These are phyloP conservation scores for Hydrozoanthus gracilis DNA, from an alignment of 92 coral and sea anemone genomes.

Conservation along the genomic window DNA sequence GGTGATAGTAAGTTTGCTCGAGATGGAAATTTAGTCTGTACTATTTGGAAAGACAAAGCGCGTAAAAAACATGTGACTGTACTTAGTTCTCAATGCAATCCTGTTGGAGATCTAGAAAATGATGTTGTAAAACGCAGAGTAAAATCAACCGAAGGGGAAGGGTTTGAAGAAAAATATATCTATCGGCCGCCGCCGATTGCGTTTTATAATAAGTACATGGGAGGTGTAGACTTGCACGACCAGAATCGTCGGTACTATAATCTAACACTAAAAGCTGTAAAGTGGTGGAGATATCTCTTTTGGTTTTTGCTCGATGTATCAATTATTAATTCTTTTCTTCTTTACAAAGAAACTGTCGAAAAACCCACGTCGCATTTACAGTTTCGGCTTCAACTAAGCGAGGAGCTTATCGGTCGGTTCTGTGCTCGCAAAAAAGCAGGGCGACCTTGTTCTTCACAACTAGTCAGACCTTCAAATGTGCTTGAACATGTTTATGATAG, in stretches of 20 bases:
- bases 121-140: slow-evolving; percentile 42
- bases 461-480: not conserved
- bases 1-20: slow-evolving; percentile 45
- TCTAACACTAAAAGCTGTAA: slow-evolving; percentile 25
- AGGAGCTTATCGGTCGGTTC: slow-evolving; percentile 35
- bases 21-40: slow-evolving; percentile 36
- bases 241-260: slow-evolving; percentile 16
- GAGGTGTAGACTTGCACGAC: slow-evolving; percentile 47
- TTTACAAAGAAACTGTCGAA: slow-evolving; percentile 16
- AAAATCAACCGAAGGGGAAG: slow-evolving; percentile 31
- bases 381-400: slow-evolving; percentile 33
- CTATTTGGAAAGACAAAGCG: slow-evolving; percentile 32
- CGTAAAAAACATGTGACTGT: slow-evolving; percentile 15
- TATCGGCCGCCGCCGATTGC: slow-evolving; percentile 44
- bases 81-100: slow-evolving; percentile 20
- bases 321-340: slow-evolving; percentile 21
- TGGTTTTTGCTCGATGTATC: slow-evolving; percentile 17
- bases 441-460: slow-evolving; percentile 34
- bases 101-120: slow-evolving; percentile 23
- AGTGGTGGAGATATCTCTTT: slow-evolving; percentile 34
- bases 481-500: slow-evolving; percentile 18
- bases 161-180: slow-evolving; percentile 37
- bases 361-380: slow-evolving; percentile 4
- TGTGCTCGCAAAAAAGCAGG: slow-evolving; percentile 35
- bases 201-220: slow-evolving; percentile 43